Percentiles rank a stretch among this genome's conserved stretches.
These are phyloP conservation scores for Alsophila aescularia DNA, from an alignment of 2,888 invertebrate genomes.

Conservation along the genomic window DNA sequence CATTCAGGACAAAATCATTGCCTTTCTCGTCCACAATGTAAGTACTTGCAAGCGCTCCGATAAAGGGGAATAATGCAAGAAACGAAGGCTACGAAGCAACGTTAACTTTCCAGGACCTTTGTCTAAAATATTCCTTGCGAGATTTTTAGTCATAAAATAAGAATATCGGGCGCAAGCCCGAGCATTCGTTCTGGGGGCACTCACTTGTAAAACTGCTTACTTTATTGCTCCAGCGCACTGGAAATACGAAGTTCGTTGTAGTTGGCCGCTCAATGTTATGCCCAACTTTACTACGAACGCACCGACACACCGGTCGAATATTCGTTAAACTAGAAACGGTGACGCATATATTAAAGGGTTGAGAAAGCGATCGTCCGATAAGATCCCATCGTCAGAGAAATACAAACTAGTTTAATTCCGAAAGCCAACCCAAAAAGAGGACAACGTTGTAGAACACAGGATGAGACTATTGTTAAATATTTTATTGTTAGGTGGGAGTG, in stretches of 20 bases:
- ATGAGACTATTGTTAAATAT: slow-evolving; percentile 75
- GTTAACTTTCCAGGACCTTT: slow-evolving; percentile 33
- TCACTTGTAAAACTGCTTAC: slow-evolving; percentile 77
- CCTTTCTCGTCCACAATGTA: slow-evolving; percentile 37
- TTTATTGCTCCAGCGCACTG: slow-evolving; percentile 69
- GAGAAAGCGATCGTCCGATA: slow-evolving; percentile 75
- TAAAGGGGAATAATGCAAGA: slow-evolving; percentile 34
- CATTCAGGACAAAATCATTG: slow-evolving; percentile 53
- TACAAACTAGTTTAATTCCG: slow-evolving; percentile 77
- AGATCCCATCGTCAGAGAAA: slow-evolving; percentile 68
- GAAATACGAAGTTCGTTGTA: slow-evolving; percentile 64
- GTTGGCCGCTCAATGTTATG: slow-evolving; percentile 54
- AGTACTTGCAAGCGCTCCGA: slow-evolving; percentile 38
- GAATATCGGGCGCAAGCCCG: slow-evolving; percentile 68
- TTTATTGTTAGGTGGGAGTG: slow-evolving; percentile 65
- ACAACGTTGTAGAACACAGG: slow-evolving; percentile 71
- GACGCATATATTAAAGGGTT: slow-evolving; percentile 78
- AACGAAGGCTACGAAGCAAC: slow-evolving; percentile 34
- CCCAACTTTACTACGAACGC: slow-evolving; percentile 51
- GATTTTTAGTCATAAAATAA: slow-evolving; percentile 70
- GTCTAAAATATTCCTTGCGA: slow-evolving; percentile 53
- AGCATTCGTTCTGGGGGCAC: slow-evolving; percentile 68
- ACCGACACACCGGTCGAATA: slow-evolving; percentile 43
- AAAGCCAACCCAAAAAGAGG: slow-evolving; percentile 69
- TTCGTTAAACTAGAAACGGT: slow-evolving; percentile 63